Base-by-base conservation (phyloP, 2,113 vertebrate genomes). In the Procavia capensis region DNA sequence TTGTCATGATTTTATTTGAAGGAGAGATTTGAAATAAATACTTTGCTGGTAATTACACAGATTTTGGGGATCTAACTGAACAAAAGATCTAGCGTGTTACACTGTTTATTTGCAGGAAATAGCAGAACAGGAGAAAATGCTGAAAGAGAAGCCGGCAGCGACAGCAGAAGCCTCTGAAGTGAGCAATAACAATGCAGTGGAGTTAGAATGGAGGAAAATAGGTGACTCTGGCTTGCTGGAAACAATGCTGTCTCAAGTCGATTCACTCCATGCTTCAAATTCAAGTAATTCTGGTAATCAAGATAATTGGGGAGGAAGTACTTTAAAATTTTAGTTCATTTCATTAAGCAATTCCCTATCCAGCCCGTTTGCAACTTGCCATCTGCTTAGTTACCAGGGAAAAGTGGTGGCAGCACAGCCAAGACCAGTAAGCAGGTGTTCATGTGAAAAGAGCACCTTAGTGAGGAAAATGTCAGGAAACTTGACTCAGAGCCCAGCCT, bases 91-190 rank as follows among this genome's bases (percentile, higher is more conserved):
- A 90, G 64, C 72, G 63, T 95, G 47, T 97, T 80, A 86, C 45
- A 95, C 83, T 94, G 88, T 97, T 85, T 41, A 96, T 93, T 90
- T 94, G 17, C 80, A 99, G 99, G 99, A 99, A 97, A 98, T 99
- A 61, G 98, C 99, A 97, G 99, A 99, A 88, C 98, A 98, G n/a
- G 98, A 99, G 75, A 98, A 98, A 93, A 98, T 97, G 81, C 89
- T 99, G 85, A 99, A 98, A 97, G 98, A 98, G 79, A 98, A 98
- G 95, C 98, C 98, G 7, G 61, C 93, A 41, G 92, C 97, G 45
- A 88, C 95, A 39, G 94, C 86, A 0, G 97, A 98, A 90, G 97
- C 76, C 34, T 97, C 98, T 43, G 98, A 97, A 85, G 91, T 97
- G 93, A 97, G 92, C 57, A 93, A 96, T 85, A 97, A 94, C 95